Conservation (phyloP, 2,797 vertebrate genomes). For the Arrhamphus sclerolepis region DNA sequence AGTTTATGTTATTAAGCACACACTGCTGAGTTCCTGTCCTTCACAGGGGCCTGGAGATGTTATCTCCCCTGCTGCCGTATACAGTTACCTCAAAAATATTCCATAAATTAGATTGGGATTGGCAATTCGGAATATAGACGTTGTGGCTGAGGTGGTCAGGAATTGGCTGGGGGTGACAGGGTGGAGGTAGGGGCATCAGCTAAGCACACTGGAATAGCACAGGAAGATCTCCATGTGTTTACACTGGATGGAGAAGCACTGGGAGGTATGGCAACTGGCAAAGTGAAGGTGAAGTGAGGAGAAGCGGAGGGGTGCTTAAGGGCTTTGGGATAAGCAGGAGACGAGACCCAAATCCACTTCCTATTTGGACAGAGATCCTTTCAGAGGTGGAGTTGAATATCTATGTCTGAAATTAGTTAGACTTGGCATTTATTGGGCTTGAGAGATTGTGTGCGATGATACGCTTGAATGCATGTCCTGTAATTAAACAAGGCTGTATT, state of each 20-base stretch:
- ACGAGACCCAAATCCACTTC: conserved; percentile 71
- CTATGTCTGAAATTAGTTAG: conserved; percentile 62
- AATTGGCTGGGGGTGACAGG: conserved; percentile 61
- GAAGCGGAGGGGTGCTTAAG: conserved; percentile 67
- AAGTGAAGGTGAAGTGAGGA: conserved; percentile 65
- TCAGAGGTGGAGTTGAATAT: conserved; percentile 59
- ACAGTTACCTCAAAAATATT: conserved; percentile 96
- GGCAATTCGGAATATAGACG: conserved; percentile 80
- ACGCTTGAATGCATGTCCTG: conserved; percentile 61
- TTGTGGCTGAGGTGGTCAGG: conserved; percentile 69
- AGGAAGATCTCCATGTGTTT: conserved; percentile 78
- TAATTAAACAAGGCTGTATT: conserved; percentile 81
- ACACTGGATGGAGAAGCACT: conserved; percentile 71
- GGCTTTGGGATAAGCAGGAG: conserved; percentile 70
- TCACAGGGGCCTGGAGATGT: conserved; percentile 96
- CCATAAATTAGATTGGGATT: conserved; percentile 92
- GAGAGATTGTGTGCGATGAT: conserved; percentile 53
- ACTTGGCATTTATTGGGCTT: conserved; percentile 58
- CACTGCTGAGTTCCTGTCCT: conserved; percentile 96
- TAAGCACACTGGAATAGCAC: conserved; percentile 63
- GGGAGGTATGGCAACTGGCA: conserved; percentile 77
- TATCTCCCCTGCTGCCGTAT: conserved; percentile 90
- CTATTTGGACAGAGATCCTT: conserved; percentile 77
- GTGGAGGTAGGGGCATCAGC: conserved; percentile 37
- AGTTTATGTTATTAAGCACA: conserved; percentile 97